Conservation (phyloP, 1,140 invertebrate species). For the Uloborus diversus region DNA sequence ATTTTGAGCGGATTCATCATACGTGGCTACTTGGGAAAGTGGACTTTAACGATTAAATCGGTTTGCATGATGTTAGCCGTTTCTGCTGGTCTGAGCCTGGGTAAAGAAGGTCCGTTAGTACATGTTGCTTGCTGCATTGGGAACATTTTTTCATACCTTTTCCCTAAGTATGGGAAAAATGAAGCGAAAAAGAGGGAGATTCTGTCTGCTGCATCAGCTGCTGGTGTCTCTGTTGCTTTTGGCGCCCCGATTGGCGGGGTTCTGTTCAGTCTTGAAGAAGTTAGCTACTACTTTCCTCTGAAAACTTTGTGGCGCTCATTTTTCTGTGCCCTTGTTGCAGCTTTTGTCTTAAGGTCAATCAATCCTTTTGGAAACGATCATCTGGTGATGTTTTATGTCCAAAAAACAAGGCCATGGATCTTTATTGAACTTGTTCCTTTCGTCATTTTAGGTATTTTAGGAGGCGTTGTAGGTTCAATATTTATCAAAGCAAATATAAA, state of each 20-base stretch:
- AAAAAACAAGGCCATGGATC: constrained; percentile 99
- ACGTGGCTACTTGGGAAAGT: constrained; percentile 97
- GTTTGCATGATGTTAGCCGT: constrained; percentile 82
- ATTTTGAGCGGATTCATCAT: constrained; percentile 99
- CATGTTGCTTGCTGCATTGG: constrained; percentile 87
- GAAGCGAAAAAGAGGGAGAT: constrained; percentile 99
- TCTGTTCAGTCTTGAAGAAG: constrained; percentile 97
- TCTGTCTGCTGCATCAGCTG: constrained; percentile 96
- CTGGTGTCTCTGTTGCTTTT: constrained; percentile 98
- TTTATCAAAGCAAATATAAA: constrained; percentile 97
- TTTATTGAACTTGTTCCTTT: constrained; percentile 98
- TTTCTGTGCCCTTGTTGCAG: constrained; percentile 98
- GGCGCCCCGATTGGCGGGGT: constrained; percentile 98
- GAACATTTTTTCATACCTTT: constrained; percentile 98
- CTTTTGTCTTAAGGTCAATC: constrained; percentile 95
- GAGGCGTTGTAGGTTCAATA: constrained; percentile 92
- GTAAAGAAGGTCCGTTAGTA: constrained; percentile 99
- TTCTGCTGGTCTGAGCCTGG: constrained; percentile 93
- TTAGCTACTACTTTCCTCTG: constrained; percentile 98
- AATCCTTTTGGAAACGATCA: constrained; percentile 99
- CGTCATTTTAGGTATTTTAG: constrained; percentile 93
- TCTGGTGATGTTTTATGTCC: constrained; percentile 97
- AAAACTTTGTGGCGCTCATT: constrained; percentile 99
- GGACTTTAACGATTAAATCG: constrained; percentile 98
- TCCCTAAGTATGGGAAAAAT: constrained; percentile 98